phyloP scores from a whole-genome alignment of 2,113 vertebrate genomes.

The Spea multiplicata region DNA sequence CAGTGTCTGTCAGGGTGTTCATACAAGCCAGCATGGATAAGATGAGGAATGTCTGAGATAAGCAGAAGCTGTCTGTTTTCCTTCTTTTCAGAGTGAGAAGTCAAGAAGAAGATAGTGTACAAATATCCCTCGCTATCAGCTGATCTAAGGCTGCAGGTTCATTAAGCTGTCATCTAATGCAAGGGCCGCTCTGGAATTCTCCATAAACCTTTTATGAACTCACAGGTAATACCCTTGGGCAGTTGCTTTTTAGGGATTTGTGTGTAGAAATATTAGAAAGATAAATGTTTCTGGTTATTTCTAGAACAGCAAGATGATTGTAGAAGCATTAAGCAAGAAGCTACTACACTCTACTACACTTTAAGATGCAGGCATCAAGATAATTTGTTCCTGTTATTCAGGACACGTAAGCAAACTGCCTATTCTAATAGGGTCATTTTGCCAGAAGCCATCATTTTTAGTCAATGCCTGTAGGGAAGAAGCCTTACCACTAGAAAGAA shows the following conservation, averaged over 20 bases:
- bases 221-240: neutral
- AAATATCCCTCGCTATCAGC: neutral
- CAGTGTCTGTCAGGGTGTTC: neutral
- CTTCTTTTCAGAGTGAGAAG: neutral
- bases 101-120: neutral
- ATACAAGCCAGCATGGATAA: neutral
- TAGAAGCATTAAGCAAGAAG: no score
- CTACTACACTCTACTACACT: no score
- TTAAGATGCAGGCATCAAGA: neutral
- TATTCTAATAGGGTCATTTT: no score
- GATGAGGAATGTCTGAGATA: constrained; percentile 21
- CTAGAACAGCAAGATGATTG: no score
- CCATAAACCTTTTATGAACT: neutral
- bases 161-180: neutral
- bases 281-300: no score
- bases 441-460: no score
- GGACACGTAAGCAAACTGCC: no score
- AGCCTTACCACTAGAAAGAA: no score
- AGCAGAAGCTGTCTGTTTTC: constrained; percentile 1
- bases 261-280: no score
- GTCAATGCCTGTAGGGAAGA: no score
- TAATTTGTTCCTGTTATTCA: neutral
- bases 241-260: no score
- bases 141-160: neutral
- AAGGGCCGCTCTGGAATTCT: neutral